A percentile compares a stretch with the other conserved stretches of the same genome.
phyloP scores from a whole-genome alignment of 2,797 vertebrate species.

The Gouania willdenowi region DNA sequence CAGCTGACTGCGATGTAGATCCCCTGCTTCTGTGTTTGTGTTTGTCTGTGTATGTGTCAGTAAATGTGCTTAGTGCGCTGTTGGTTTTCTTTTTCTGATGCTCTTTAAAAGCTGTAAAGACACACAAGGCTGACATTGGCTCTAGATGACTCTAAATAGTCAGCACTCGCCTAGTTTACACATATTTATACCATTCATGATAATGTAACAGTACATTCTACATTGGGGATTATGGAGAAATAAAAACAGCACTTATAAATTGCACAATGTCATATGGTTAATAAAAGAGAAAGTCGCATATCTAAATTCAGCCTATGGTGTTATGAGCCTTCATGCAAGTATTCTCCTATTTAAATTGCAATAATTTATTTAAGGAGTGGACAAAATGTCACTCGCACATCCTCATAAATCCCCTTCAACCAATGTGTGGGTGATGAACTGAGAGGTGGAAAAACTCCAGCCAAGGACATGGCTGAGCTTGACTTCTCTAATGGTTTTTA shows the following conservation, averaged over 20 bases:
- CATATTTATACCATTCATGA: too few relatives aligned
- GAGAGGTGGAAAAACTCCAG: conserved; percentile 47
- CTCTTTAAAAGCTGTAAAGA: too few relatives aligned
- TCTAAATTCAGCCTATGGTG: conserved; percentile 20
- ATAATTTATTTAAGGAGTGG: conserved; percentile 46
- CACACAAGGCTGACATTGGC: conserved; percentile 10
- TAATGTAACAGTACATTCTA: too few relatives aligned
- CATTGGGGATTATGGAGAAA: too few relatives aligned
- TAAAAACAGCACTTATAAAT: not conserved
- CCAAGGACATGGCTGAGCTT: conserved; percentile 55
- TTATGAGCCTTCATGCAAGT: conserved; percentile 27
- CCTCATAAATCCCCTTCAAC: conserved; percentile 57
- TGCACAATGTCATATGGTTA: not conserved
- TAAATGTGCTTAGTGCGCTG: conserved; percentile 48
- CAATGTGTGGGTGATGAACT: conserved; percentile 45
- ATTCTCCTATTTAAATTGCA: conserved; percentile 32
- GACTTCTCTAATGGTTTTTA: conserved; percentile 68
- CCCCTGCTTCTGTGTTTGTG: conserved; percentile 44
- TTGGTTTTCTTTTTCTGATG: conserved; percentile 5
- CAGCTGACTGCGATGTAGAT: conserved; percentile 74
- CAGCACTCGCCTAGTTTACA: too few relatives aligned
- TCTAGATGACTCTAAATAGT: too few relatives aligned
- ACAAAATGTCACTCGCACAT: conserved; percentile 55
- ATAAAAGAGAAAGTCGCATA: conserved; percentile 23
- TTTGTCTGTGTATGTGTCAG: conserved; percentile 36